phyloP scores from a whole-genome alignment of 2,888 invertebrate genomes.

The Eulithis testata region DNA sequence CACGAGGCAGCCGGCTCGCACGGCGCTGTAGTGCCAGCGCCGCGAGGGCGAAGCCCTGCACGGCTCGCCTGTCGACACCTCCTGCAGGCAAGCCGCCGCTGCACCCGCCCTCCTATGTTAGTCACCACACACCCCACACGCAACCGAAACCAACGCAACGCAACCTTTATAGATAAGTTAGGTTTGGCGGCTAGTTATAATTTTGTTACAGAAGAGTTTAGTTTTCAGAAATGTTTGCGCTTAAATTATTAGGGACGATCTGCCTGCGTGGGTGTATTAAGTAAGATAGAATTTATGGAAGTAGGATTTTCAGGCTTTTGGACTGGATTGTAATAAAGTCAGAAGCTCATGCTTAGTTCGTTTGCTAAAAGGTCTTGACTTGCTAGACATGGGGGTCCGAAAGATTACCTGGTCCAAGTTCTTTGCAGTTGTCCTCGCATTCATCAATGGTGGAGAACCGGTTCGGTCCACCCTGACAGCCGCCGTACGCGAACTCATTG shows the following conservation, averaged over 20 bases:
- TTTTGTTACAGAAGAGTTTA: constrained; percentile 5
- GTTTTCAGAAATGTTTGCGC: neutral
- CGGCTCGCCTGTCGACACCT: constrained; percentile 53
- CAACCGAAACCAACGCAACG: neutral
- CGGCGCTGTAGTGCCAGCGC: constrained; percentile 90
- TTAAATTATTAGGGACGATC: no score
- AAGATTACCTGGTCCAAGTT: constrained; percentile 59
- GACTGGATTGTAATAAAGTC: no score
- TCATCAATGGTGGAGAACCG: constrained; percentile 90
- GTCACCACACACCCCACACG: constrained; percentile 27
- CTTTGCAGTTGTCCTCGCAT: constrained; percentile 88
- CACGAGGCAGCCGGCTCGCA: constrained; percentile 88
- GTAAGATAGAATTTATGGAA: neutral
- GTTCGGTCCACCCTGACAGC: constrained; percentile 94
- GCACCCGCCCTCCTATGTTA: constrained; percentile 47
- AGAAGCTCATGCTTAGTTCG: no score
- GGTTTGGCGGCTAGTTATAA: neutral
- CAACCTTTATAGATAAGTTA: neutral
- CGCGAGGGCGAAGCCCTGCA: constrained; percentile 67
- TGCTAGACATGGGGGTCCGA: no score
- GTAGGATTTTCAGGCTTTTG: no score
- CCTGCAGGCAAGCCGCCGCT: constrained; percentile 68
- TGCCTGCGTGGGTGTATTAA: no score
- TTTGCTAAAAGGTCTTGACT: no score
- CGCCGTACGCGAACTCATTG: constrained; percentile 90